A percentile compares a stretch with the other conserved stretches of the same genome.
phyloP scores from a whole-genome alignment of 2,113 vertebrate species.

The Leptodactylus fuscus region DNA sequence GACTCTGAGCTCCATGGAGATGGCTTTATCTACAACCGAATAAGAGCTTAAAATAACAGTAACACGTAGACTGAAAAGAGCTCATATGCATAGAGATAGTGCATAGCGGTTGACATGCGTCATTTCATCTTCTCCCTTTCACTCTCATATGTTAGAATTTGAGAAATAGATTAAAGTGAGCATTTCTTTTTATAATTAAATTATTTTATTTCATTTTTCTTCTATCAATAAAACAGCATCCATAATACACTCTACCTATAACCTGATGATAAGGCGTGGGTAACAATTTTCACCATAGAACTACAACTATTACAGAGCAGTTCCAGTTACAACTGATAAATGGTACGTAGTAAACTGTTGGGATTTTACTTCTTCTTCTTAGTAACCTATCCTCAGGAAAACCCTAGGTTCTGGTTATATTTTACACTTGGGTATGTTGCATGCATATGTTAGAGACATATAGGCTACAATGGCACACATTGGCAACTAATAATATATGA shows the following conservation, averaged over 20 bases:
- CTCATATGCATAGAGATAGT: conserved; percentile 10
- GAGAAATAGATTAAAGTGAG: not conserved
- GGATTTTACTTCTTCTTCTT: no score
- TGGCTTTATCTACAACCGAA: conserved; percentile 18
- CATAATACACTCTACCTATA: not conserved
- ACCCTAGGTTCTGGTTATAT: no score
- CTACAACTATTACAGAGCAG: no score
- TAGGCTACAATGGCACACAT: no score
- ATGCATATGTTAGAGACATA: no score
- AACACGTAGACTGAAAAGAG: not conserved
- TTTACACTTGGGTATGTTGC: no score
- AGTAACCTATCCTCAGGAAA: no score
- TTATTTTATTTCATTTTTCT: not conserved
- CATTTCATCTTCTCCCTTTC: not conserved
- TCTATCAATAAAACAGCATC: not conserved
- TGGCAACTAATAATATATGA: no score
- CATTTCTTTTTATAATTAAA: not conserved
- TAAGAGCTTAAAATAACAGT: conserved; percentile 32
- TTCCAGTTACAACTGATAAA: no score
- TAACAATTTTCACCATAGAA: no score
- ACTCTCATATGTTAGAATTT: not conserved
- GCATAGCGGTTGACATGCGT: not conserved
- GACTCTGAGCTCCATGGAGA: conserved; percentile 48
- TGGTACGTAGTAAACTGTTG: no score
- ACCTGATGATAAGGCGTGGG: no score